Evolutionary conservation across 2,113 vertebrate species (phyloP).

Genomic region (Pterophyllum scalare): DNA sequence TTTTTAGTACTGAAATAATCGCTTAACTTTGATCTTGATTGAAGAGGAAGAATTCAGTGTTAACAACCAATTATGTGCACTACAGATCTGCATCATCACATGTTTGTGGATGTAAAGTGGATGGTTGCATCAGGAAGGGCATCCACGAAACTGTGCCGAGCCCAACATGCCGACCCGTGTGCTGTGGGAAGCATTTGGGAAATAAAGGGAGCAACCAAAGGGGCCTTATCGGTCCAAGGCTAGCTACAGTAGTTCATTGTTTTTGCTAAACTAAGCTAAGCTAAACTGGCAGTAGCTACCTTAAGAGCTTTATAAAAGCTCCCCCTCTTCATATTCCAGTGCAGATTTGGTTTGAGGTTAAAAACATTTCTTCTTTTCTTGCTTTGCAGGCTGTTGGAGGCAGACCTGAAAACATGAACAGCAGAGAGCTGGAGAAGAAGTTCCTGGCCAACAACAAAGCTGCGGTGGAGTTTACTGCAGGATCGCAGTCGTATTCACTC

Average conservation of each 20-base stretch:
- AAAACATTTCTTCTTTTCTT: not conserved
- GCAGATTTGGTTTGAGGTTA: not conserved
- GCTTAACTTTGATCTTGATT: not conserved
- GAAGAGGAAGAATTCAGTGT: not conserved
- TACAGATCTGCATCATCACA: not conserved
- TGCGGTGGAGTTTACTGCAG: constrained; percentile 69
- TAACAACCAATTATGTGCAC: accelerated
- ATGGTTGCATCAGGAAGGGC: no score
- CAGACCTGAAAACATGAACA: constrained; percentile 45
- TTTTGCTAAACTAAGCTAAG: not conserved
- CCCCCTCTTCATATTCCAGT: accelerated
- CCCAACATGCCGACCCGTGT: no score
- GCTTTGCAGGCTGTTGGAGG: constrained; percentile 51
- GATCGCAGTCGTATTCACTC: constrained; percentile 70
- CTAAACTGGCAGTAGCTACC: accelerated
- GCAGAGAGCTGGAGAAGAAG: constrained; percentile 70
- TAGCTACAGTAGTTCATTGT: not conserved
- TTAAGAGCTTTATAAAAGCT: not conserved
- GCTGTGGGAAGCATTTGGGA: no score
- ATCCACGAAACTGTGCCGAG: no score
- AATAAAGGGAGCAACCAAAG: no score
- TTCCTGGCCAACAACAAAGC: constrained; percentile 61
- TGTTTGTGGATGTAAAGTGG: no score
- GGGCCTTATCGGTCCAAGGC: no score
- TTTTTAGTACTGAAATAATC: not conserved